Percentiles rank a stretch among this genome's conserved stretches.
These are phyloP conservation scores for Autographa pulchrina DNA, from an alignment of 2,888 invertebrate genomes.

Conservation along the genomic window DNA sequence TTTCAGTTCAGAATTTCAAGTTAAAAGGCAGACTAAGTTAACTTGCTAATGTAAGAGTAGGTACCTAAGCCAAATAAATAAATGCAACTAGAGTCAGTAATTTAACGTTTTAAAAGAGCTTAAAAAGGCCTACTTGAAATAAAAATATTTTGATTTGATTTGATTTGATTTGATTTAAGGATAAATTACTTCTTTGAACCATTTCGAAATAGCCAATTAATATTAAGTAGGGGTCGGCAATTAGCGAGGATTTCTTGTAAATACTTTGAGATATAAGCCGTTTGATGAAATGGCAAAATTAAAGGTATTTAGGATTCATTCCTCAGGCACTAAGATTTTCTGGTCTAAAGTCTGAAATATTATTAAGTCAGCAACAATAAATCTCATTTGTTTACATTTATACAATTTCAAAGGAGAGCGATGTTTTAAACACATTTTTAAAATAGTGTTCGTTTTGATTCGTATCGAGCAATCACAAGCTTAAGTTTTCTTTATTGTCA, in stretches of 20 bases:
- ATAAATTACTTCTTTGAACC: conserved; percentile 13
- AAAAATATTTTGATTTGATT: too few species aligned
- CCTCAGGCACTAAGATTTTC: background rate
- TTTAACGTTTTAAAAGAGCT: too few species aligned
- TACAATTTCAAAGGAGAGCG: background rate
- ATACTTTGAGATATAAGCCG: background rate
- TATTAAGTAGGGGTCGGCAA: background rate
- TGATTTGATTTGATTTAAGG: too few species aligned
- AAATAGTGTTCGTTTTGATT: too few species aligned
- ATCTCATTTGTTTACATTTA: too few species aligned
- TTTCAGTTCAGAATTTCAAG: background rate
- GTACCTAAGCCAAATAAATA: conserved; percentile 18
- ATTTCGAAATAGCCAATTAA: conserved; percentile 21
- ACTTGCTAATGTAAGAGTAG: background rate
- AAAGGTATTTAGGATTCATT: background rate
- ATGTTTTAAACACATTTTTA: too few species aligned
- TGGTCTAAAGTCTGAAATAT: background rate
- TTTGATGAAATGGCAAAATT: background rate
- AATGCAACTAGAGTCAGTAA: too few species aligned
- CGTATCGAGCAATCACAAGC: too few species aligned
- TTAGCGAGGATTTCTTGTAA: conserved; percentile 7
- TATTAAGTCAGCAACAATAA: too few species aligned
- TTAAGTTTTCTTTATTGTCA: too few species aligned
- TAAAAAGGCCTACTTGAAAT: too few species aligned
- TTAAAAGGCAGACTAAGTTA: background rate